These are phyloP conservation scores for Orthosia incerta DNA, from an alignment of 2,888 invertebrate species.

Conservation along the genomic window DNA sequence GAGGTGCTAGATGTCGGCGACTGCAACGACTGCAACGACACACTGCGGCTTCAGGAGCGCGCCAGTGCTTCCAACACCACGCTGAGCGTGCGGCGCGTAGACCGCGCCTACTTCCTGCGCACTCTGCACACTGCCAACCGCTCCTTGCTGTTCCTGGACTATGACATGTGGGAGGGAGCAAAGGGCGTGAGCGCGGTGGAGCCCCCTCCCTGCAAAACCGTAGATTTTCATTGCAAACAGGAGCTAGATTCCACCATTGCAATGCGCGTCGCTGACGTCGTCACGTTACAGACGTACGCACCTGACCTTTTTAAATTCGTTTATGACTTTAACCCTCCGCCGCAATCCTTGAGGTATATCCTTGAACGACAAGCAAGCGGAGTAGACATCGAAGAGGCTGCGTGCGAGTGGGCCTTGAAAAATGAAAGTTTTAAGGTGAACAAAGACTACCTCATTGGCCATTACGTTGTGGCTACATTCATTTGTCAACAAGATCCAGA, in stretches of 20 bases:
- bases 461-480: slow-evolving; percentile 40
- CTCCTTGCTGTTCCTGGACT: slow-evolving; percentile 61
- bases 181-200: slow-evolving; percentile 34
- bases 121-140: slow-evolving; percentile 2
- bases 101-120: slow-evolving; percentile 15
- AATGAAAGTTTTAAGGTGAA: background rate
- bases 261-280: background rate
- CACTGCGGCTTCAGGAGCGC: slow-evolving; percentile 14
- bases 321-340: slow-evolving; percentile 34
- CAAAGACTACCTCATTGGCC: background rate
- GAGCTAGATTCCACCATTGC: too few species aligned
- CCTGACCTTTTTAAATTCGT: slow-evolving; percentile 38
- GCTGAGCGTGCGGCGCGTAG: background rate
- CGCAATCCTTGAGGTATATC: slow-evolving; percentile 28
- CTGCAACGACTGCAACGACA: background rate
- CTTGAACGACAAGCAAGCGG: slow-evolving; percentile 29
- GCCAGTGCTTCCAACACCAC: background rate
- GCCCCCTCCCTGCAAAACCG: slow-evolving; percentile 39
- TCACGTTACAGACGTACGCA: slow-evolving; percentile 2
- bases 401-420: slow-evolving; percentile 24
- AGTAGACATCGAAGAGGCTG: slow-evolving; percentile 32
- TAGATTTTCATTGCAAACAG: background rate
- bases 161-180: slow-evolving; percentile 52
- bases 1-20: slow-evolving; percentile 8
- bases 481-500: background rate